Percentiles rank a stretch among this genome's conserved stretches.
phyloP scores from a whole-genome alignment of 2,113 vertebrate species.

The Ranitomeya imitator region DNA sequence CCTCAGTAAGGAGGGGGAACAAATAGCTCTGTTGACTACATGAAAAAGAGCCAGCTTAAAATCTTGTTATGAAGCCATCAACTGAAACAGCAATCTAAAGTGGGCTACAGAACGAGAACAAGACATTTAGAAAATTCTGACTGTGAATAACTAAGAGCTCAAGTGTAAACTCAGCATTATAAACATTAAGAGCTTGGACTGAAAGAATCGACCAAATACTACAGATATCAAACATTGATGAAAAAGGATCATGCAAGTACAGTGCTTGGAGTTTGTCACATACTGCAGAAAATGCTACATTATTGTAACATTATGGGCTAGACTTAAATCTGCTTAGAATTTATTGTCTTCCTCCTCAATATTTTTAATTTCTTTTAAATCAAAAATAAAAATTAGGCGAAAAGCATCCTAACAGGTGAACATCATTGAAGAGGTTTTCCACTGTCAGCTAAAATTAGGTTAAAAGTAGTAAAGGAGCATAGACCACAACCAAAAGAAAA shows the following conservation, averaged over 20 bases:
- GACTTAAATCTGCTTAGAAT: no score
- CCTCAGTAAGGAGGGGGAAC: slow-evolving; percentile 21
- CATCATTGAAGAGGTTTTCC: no score
- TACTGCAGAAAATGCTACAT: no score
- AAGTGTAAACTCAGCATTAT: background rate
- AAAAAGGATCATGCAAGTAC: background rate
- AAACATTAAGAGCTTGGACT: background rate
- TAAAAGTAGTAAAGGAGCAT: no score
- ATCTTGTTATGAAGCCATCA: slow-evolving; percentile 10
- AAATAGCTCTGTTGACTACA: slow-evolving; percentile 42
- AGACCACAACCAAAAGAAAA: no score
- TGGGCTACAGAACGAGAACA: background rate
- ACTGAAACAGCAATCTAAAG: background rate
- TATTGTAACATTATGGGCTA: no score
- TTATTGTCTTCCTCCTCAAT: no score
- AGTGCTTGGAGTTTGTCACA: background rate
- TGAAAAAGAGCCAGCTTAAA: slow-evolving; percentile 32
- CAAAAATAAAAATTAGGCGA: no score
- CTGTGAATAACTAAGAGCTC: background rate
- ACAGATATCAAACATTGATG: background rate
- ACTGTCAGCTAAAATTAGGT: no score
- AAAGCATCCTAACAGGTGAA: no score
- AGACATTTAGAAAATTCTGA: background rate
- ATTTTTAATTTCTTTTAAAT: no score
- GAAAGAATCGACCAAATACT: background rate